Evolutionary conservation across 2,888 invertebrate species (phyloP), one percentile per base, ranked within the genome.

Genomic region (Diplolepis rosae): DNA sequence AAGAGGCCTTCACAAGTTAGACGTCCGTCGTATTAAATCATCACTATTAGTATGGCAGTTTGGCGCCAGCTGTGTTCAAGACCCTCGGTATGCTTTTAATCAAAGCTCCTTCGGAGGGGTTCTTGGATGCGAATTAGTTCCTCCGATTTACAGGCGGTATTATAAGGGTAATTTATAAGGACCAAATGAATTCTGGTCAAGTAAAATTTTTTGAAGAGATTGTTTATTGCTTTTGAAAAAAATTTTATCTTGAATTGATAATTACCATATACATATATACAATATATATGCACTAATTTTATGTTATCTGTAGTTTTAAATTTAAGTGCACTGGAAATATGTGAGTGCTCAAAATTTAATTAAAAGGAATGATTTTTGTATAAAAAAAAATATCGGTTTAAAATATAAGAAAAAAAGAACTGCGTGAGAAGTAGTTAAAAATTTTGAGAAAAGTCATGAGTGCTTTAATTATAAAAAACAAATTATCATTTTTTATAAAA

Each of bases 41-140:
- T 68, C 30, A 22, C n/a, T 28, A 24, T 69, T 35, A n/a, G 70
- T 30, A 45, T 61, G 52, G 27, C 52, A 42, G 68, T 68, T 69
- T 65, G 30, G 70, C 51, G 66, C 73, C 77, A 77, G 77, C 76
- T 78, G 78, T 52, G 72, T 35, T 66, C 15, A 56, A 48, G 51
- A 76, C 80, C 80, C 83, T 78, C 78, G 68, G 54, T 22, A 67
- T 69, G 71, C 75, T 79, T 84, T 82, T 85, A 85, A 85, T 85
- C 78, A 82, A 80, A 82, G 74, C 71, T 73, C 73, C 75, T 80
- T 80, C 76, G 66, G 71, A 73, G 80, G 56, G 79, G 73, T 72
- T 76, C 78, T 81, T 81, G 77, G 74, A 75, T 68, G 68, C 80
- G 80, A 84, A 84, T 85, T 84, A 83, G 80, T 81, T 78, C 74